phyloP scores from a whole-genome alignment of 2,797 vertebrate species.

The Chrysolophus pictus region DNA sequence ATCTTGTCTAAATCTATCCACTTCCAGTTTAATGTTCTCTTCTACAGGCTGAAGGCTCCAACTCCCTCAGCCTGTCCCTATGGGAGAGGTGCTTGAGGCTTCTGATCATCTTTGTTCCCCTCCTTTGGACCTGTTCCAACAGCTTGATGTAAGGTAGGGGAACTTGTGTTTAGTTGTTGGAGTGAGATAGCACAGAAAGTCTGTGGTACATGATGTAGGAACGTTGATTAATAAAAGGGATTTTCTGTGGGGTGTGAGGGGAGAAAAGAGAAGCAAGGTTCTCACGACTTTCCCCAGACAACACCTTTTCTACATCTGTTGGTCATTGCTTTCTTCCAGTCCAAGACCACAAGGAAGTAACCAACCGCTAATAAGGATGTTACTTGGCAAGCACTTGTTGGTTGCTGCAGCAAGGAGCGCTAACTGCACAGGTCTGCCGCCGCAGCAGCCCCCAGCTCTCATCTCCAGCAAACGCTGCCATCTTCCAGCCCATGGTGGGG shows the following conservation, averaged over 20 bases:
- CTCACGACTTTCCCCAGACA: not conserved
- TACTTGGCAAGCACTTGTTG: not conserved
- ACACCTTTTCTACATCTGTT: not conserved
- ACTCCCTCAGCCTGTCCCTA: too few relatives aligned
- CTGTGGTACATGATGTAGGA: not conserved
- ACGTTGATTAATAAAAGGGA: not conserved
- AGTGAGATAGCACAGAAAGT: not conserved
- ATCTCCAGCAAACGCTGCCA: not conserved
- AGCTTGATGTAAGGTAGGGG: not conserved
- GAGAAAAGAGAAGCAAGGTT: not conserved
- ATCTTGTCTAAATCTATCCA: too few relatives aligned
- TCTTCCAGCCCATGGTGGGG: not conserved
- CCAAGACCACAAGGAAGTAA: not conserved
- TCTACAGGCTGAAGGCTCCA: too few relatives aligned
- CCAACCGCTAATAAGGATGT: rapidly evolving
- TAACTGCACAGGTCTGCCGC: not conserved
- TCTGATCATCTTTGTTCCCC: too few relatives aligned
- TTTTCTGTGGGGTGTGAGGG: rapidly evolving
- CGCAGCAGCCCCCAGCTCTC: not conserved
- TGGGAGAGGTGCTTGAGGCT: too few relatives aligned
- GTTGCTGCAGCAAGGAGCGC: not conserved
- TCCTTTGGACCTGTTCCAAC: too few relatives aligned
- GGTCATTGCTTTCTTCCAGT: not conserved
- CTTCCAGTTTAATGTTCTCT: too few relatives aligned
- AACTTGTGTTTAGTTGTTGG: not conserved